phyloP scores from a whole-genome alignment of 2,888 invertebrate species.

The Glomeris marginata region DNA sequence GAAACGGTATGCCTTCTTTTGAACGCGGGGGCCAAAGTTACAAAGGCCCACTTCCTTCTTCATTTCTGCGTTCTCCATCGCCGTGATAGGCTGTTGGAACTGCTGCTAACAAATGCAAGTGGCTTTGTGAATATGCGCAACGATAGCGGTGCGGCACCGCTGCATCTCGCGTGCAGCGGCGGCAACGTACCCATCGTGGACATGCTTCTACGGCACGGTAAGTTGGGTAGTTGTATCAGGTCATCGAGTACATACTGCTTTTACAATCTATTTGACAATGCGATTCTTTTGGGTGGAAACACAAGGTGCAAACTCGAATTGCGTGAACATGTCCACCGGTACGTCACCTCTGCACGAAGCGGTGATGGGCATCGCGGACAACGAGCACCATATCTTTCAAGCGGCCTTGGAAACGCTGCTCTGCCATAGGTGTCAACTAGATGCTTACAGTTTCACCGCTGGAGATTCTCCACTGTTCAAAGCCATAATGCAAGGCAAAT shows the following conservation, averaged over 20 bases:
- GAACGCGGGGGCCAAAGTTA: constrained; percentile 48
- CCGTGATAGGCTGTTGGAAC: constrained; percentile 41
- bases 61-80: constrained; percentile 50
- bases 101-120: constrained; percentile 39
- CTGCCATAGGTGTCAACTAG: constrained; percentile 35
- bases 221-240: constrained; percentile 33
- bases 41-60: constrained; percentile 51
- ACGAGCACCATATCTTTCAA: constrained; percentile 34
- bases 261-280: constrained; percentile 40
- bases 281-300: constrained; percentile 25
- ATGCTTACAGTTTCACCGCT: constrained; percentile 26
- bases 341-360: constrained; percentile 46
- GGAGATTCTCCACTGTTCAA: constrained; percentile 41
- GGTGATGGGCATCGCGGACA: constrained; percentile 39
- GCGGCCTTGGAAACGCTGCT: constrained; percentile 37
- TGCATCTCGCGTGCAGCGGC: constrained; percentile 43
- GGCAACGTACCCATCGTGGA: constrained; percentile 37
- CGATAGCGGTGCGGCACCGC: constrained; percentile 50
- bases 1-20: constrained; percentile 44
- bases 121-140: constrained; percentile 46
- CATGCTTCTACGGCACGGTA: constrained; percentile 42
- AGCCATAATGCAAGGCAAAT: constrained; percentile 38
- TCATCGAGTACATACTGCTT: constrained; percentile 49
- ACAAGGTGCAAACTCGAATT: constrained; percentile 43
- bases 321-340: constrained; percentile 38